These are phyloP conservation scores for Cyclargus thomasi DNA, from an alignment of 1,140 invertebrate species.

Conservation along the genomic window DNA sequence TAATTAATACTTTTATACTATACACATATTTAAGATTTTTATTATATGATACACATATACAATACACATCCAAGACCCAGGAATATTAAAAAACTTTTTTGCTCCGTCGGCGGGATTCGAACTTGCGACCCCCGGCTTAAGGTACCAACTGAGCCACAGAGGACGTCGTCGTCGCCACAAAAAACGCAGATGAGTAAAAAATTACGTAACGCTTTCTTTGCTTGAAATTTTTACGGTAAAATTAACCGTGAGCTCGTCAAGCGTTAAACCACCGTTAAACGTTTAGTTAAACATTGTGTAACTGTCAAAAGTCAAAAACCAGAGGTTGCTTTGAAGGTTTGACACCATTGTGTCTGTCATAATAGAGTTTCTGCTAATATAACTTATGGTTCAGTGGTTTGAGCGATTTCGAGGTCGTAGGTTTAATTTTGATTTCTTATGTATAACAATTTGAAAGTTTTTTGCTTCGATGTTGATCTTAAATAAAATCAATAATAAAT, in stretches of 20 bases:
- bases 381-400: background rate
- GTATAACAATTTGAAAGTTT: background rate
- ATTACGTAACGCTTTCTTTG: background rate
- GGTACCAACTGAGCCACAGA: no score
- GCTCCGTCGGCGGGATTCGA: no score
- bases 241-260: background rate
- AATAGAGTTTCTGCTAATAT: background rate
- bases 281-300: background rate
- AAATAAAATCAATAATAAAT: no score
- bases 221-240: background rate
- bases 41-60: no score
- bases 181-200: background rate
- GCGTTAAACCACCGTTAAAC: background rate
- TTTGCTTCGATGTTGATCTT: no score
- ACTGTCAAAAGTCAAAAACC: background rate
- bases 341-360: background rate
- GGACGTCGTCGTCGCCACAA: background rate
- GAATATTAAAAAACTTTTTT: no score
- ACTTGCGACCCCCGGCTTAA: background rate
- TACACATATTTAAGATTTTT: no score
- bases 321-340: background rate
- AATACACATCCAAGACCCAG: no score
- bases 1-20: no score
- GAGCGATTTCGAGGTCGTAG: background rate
- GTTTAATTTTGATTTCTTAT: background rate